Conservation (phyloP, 1,140 invertebrate species). For the Paramacrobiotus metropolitanus region DNA sequence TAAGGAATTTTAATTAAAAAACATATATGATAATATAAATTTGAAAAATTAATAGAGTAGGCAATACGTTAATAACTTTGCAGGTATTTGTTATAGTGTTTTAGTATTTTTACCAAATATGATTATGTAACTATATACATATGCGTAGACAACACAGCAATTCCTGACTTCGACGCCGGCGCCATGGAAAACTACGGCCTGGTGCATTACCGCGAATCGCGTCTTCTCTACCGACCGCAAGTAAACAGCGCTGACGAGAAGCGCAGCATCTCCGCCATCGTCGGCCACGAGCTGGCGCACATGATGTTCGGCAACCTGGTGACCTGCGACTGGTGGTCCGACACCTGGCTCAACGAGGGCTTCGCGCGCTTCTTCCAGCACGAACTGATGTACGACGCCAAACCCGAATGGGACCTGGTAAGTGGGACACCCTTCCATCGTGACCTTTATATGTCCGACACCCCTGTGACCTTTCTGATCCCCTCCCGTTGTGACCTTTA, state of each 20-base stretch:
- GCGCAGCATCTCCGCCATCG: slow-evolving; percentile 17
- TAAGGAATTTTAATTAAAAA: no score
- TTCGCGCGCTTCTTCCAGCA: slow-evolving; percentile 24
- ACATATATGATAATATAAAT: background rate
- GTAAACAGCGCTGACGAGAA: slow-evolving; percentile 13
- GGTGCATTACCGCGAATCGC: slow-evolving; percentile 10
- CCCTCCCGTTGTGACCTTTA: no score
- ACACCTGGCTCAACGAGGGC: slow-evolving; percentile 28
- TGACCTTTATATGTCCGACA: no score
- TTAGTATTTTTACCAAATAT: no score
- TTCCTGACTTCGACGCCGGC: background rate
- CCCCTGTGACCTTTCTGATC: no score
- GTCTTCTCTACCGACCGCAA: slow-evolving; percentile 18
- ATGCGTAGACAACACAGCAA: background rate
- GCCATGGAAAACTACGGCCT: slow-evolving; percentile 14
- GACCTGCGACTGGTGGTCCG: slow-evolving; percentile 26
- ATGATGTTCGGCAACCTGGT: slow-evolving; percentile 23
- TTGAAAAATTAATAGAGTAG: background rate
- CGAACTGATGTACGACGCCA: background rate
- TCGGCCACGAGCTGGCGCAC: slow-evolving; percentile 14
- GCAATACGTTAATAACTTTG: background rate
- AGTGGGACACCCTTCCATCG: no score
- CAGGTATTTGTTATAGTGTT: no score
- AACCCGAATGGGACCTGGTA: background rate
- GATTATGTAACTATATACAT: no score